Evolutionary conservation across 2,797 vertebrate genomes (phyloP).

Genomic region (Esox masquinongy): DNA sequence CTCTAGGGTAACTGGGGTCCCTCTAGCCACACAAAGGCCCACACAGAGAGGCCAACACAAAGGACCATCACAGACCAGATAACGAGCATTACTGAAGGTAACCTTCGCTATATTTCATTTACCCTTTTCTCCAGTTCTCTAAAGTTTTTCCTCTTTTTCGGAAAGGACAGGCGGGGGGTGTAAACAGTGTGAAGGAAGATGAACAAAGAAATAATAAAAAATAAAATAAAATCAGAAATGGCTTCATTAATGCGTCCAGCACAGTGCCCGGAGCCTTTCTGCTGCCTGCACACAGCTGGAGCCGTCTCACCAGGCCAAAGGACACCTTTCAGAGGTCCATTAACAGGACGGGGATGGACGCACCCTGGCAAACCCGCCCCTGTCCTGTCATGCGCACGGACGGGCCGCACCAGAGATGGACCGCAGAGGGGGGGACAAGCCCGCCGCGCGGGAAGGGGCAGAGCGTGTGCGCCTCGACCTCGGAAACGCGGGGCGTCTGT

Average conservation of each 20-base stretch:
- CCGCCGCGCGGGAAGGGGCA: not conserved
- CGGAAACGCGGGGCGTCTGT: constrained; percentile 34
- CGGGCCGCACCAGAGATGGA: constrained; percentile 1
- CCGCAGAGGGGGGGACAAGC: constrained; percentile 12
- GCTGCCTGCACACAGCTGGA: constrained; percentile 53
- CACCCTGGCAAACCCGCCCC: constrained; percentile 52
- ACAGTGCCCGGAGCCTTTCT: constrained; percentile 48
- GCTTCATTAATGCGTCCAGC: constrained; percentile 61
- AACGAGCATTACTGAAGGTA: constrained; percentile 48
- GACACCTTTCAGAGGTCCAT: constrained; percentile 62
- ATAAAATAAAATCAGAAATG: constrained; percentile 41
- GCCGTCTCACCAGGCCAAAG: constrained; percentile 65
- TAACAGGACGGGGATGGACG: constrained; percentile 62
- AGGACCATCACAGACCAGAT: constrained; percentile 6
- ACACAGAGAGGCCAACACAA: not conserved
- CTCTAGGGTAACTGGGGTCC: constrained; percentile 14
- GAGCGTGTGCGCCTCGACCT: constrained; percentile 36
- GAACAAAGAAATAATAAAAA: constrained; percentile 20
- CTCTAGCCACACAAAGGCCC: constrained; percentile 30
- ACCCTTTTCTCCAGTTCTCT: constrained; percentile 26
- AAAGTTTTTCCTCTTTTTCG: constrained; percentile 16
- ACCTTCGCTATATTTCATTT: constrained; percentile 34
- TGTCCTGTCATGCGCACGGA: constrained; percentile 37
- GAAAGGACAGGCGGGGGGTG: constrained; percentile 6
- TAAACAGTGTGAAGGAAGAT: not conserved